Percentiles rank a stretch among this genome's conserved stretches.
Evolutionary conservation across 1,140 invertebrate species (phyloP).

Genomic region (Cyrtorhinus lividipennis): DNA sequence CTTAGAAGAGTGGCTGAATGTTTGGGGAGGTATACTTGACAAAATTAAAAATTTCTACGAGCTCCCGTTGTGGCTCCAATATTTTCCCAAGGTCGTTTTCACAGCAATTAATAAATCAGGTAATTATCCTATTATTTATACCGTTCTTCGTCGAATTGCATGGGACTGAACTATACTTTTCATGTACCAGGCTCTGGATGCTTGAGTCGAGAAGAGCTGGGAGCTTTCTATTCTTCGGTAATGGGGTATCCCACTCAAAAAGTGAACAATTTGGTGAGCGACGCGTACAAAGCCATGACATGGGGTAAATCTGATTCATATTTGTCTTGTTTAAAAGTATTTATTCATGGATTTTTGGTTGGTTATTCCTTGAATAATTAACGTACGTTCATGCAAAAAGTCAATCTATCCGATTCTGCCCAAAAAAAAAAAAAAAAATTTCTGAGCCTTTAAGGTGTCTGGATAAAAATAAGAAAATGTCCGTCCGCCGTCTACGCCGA

Average conservation of each 20-base stretch:
- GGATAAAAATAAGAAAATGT: no score
- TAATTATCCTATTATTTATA: no score
- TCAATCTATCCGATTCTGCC: no score
- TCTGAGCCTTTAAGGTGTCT: no score
- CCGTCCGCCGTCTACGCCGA: no score
- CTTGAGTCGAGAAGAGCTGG: conserved; percentile 45
- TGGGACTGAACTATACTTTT: no score
- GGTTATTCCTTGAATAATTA: no score
- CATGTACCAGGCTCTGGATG: conserved; percentile 33
- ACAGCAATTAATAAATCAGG: conserved; percentile 50
- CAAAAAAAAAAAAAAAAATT: no score
- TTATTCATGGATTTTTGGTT: no score
- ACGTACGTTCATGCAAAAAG: no score
- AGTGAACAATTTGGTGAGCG: conserved; percentile 46
- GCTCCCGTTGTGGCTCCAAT: conserved; percentile 52
- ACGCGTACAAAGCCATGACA: conserved; percentile 50
- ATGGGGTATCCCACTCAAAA: conserved; percentile 41
- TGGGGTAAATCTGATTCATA: conserved; percentile 49
- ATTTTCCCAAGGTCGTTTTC: conserved; percentile 53
- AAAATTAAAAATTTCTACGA: conserved; percentile 39
- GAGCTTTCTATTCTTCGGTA: conserved; percentile 50
- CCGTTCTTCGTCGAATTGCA: no score
- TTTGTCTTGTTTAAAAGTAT: conserved; percentile 24
- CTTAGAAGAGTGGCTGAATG: conserved; percentile 43
- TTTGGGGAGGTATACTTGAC: conserved; percentile 43